Evolutionary conservation across 1,140 invertebrate species (phyloP), one percentile per base, ranked within the genome.

Genomic region (Lordiphosa collinella): DNA sequence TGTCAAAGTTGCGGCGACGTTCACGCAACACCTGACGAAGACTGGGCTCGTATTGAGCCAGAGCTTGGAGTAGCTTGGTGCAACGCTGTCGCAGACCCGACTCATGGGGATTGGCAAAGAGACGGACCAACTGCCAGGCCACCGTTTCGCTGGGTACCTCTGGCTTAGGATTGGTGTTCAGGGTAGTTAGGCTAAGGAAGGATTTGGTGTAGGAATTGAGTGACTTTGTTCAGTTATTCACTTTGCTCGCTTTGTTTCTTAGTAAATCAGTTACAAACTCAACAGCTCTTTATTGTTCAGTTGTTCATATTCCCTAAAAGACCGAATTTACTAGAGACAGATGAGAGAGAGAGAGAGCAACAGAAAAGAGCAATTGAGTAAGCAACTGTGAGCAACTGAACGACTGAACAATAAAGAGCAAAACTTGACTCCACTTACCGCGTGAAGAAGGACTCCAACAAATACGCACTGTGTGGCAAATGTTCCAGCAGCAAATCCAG

Each of bases 401-500:
- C 14, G 1, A 2, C 14, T 16, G 14, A n/a, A n/a, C n/a, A n/a
- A n/a, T n/a, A n/a, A n/a, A n/a, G n/a, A n/a, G n/a, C n/a, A n/a
- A n/a, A n/a, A n/a, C n/a, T n/a, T n/a, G n/a, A n/a, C n/a, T n/a
- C n/a, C n/a, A n/a, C 18, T 88, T 75, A 91, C 92, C 95, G 95
- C 55, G 93, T 92, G 75, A 96, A 95, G 0, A 98, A 91, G 0
- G 95, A 95, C 87, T 98, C 96, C 38, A 98, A 89, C 34, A 98
- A 91, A 60, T 95, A 93, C 1, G 97, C 91, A 43, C 94, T 96
- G 85, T 96, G 93, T 2, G 96, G 96, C 89, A 98, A 91, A 2
- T 95, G 93, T 67, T 97, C 96, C 16, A 97, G 93, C 66, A 98
- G 91, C 63, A 96, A 90, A 84, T 97, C 96, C 12, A 97, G 91